Evolutionary conservation across 2,113 vertebrate genomes (phyloP), one percentile per base, ranked within the genome.

Genomic region (Zosterops borbonicus): DNA sequence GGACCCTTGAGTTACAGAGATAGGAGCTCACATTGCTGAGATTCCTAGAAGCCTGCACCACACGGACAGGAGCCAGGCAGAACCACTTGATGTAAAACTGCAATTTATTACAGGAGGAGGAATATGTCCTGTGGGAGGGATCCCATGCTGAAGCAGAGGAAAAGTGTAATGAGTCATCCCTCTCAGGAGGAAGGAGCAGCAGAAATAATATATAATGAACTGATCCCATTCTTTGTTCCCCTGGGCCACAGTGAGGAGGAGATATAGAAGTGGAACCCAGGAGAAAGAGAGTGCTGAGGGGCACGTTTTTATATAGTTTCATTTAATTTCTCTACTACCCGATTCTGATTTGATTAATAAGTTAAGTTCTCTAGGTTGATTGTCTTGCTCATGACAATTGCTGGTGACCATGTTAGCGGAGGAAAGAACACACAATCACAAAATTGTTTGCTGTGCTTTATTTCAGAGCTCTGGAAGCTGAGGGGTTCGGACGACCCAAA

Each of bases 141-240:
- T 7, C 9, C 17, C 10, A 20, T 0, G 2, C 8, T 60, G 21
- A 14, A 74, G 14, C 6, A 67, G 39, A 9, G 21, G 3, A 25
- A 65, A 35, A 28, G 14, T 27, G 24, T 60, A 31, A 73, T 23
- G 13, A n/a, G 4, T 37, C 4, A 2, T 6, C 12, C 12, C 3
- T 6, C 33, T 22, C 3, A n/a, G 9, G 7, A 76, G 5, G 33
- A 76, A 39, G 17, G 21, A 69, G 14, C 5, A 4, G 11, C 14
- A 52, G 24, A 76, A 12, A 9, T 25, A 41, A 29, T 3, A 1
- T 27, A 3, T 68, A 22, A 50, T 18, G 16, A 62, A 25, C 8
- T 16, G 27, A 46, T 12, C 2, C 8, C 3, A 20, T 31, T 76
- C 39, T 9, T 8, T 9, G 10, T 16, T 11, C 9, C 3, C 8